Evolutionary conservation across 2,888 invertebrate species (phyloP), one percentile per base, ranked within the genome.

Genomic region (Eulithis testata): DNA sequence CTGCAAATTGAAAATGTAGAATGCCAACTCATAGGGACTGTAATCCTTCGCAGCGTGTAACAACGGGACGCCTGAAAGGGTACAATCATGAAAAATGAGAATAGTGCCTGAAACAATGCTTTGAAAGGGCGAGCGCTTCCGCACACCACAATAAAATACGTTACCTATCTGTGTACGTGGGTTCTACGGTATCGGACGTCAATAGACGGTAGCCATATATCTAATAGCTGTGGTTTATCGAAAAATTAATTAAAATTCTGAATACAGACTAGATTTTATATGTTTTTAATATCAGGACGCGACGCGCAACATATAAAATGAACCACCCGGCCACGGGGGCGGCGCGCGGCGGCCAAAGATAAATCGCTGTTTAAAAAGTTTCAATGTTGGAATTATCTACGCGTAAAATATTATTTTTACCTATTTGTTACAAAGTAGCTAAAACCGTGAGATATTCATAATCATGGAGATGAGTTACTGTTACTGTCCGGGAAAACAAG

Each of bases 121-220:
- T 82, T 79, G 80, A 73, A 89, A 90, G 87, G 89, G 89, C 89
- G 88, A 83, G 83, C 87, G 82, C 81, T 85, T 85, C 85, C 81
- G 81, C 27, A 9, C 37, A 47, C 43, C 53, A 40, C n/a, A 47
- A 21, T 6, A 11, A 63, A 53, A 40, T 37, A 54, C 14, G 3
- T 5, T 11, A 40, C 4, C 2, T 6, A 31, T 27, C 4, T 51
- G 27, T 2, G 5, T n/a, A 52, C n/a, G 51, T n/a, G 37, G 12
- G 11, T n/a, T 36, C 31, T 52, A 52, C 31, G 52, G n/a, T 52
- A 31, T 31, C 11, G 11, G 40, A 14, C 3, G 11, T 54, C 9
- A 8, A 8, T 51, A 49, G 47, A 14, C 4, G 0, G 36, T 47
- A 62, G 53, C 11, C 53, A 63, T 11, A 63, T 53, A 63, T 11